Base-by-base conservation (phyloP, 1,140 invertebrate genomes). In the Aphaenogaster rudis region DNA sequence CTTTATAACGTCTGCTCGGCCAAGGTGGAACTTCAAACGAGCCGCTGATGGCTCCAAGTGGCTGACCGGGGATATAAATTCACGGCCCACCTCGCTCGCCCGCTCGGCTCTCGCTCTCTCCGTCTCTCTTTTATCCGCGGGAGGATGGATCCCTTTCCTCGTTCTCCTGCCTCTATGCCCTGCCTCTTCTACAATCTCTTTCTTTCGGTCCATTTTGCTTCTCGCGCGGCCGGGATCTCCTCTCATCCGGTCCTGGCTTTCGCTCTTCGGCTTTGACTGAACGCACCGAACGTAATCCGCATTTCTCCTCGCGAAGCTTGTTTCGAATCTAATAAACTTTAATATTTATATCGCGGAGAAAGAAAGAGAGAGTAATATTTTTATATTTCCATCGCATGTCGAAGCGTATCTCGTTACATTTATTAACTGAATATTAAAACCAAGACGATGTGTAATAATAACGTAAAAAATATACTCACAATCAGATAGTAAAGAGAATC, bases 11-110 rank as follows among this genome's bases (percentile, higher is more conserved):
- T 95, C 94, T 93, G 94, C 93, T 90, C 90, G 94, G 93, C 91
- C 91, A 93, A 93, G 93, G 94, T 89, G 92, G 92, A 93, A 95
- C 94, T 94, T 95, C 94, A 95, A 95, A 95, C 93, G 94, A 94
- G 93, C 95, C 94, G 95, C 94, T 95, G 95, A 95, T 95, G 94
- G 94, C 93, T 95, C 94, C 94, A 95, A 95, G 95, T 95, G 95
- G 93, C 94, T 94, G 94, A 92, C 90, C 91, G 88, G 93, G 66
- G 95, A 93, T 95, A 95, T 95, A 95, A 95, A 95, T 95, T 94
- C 93, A 93, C 90, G 91, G 93, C 92, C 93, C 93, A 94, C 92
- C 92, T 93, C 93, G 90, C 91, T 92, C 93, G 86, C 74, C 78
- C 74, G 87, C 84, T 74, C 80, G 36, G 21, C 36, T 72, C 69